A percentile compares a stretch with the other conserved stretches of the same genome.
phyloP scores from a whole-genome alignment of 2,888 invertebrate species.

The Iselma pallidipennis region DNA sequence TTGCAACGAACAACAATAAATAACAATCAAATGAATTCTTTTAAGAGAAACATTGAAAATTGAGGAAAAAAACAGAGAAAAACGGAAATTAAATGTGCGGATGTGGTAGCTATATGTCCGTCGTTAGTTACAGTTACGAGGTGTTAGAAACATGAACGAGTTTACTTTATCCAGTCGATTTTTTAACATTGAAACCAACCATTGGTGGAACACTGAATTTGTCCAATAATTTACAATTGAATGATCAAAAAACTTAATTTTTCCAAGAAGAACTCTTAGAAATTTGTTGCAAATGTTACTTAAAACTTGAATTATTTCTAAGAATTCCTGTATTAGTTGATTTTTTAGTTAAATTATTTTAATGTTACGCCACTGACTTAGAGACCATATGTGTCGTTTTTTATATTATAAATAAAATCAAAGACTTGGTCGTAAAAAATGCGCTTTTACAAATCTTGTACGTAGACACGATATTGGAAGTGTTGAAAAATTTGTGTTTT shows the following conservation, averaged over 20 bases:
- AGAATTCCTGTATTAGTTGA: too few species aligned
- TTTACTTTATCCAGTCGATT: constrained; percentile 41
- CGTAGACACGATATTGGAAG: background rate
- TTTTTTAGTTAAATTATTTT: too few species aligned
- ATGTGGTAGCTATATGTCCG: constrained; percentile 52
- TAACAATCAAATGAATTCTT: too few species aligned
- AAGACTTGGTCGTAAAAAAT: background rate
- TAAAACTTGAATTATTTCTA: too few species aligned
- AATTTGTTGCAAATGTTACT: too few species aligned
- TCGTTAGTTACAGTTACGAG: constrained; percentile 48
- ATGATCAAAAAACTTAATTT: background rate
- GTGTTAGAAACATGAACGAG: constrained; percentile 48
- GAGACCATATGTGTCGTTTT: background rate
- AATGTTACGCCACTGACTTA: background rate
- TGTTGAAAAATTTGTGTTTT: background rate
- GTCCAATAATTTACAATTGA: background rate
- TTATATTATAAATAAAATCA: constrained; percentile 1
- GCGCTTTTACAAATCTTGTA: background rate
- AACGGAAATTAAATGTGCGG: constrained; percentile 41
- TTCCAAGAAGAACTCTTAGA: background rate
- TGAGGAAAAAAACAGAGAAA: background rate
- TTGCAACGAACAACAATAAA: background rate
- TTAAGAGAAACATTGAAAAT: background rate
- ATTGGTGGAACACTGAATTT: background rate
- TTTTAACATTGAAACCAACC: background rate